Base-by-base conservation (phyloP, 2,888 invertebrate species). In the Aleiodes alternator region DNA sequence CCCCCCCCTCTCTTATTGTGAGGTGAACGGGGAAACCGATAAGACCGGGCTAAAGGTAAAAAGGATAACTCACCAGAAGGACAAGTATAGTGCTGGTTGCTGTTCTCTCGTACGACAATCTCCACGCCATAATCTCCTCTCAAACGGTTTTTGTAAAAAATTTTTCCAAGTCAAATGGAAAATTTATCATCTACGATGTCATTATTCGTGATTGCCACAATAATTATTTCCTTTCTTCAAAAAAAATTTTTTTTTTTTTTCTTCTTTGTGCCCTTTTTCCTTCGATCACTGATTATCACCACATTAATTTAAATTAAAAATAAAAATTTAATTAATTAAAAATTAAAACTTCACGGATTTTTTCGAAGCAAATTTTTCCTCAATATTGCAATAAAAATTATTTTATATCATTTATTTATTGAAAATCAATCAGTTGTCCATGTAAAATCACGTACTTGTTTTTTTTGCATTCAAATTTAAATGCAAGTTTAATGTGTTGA, bases 31-130 rank as follows among this genome's bases (percentile, higher is more conserved):
- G 66, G 14, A 66, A 55, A 48, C n/a, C 56, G 68, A 76, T 76
- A 72, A 76, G 43, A 43, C 69, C 51, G 59, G 31, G 68, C 75
- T 50, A 76, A 72, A 78, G 75, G 72, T 76, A 78, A 79, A 43
- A 43, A 78, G 76, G 74, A 75, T 75, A 77, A 85, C 86, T 87
- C 82, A 89, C 89, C 89, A 88, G 81, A 78, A 88, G 83, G 82
- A 88, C 83, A 81, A 89, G 85, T 80, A 84, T 85, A 80, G 87
- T 84, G 84, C 88, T 86, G 82, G 86, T 87, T 82, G 86, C 84
- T 79, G 85, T 86, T 77, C 81, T 84, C 84, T 84, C 84, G 81
- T 85, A 82, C 73, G 84, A 83, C 82, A 85, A 84, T 85, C 86
- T 83, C 82, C 81, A 80, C 84, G 88, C 88, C 89, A 89, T 89